Evolutionary conservation across 2,888 invertebrate species (phyloP).

Genomic region (Anodontia alba): DNA sequence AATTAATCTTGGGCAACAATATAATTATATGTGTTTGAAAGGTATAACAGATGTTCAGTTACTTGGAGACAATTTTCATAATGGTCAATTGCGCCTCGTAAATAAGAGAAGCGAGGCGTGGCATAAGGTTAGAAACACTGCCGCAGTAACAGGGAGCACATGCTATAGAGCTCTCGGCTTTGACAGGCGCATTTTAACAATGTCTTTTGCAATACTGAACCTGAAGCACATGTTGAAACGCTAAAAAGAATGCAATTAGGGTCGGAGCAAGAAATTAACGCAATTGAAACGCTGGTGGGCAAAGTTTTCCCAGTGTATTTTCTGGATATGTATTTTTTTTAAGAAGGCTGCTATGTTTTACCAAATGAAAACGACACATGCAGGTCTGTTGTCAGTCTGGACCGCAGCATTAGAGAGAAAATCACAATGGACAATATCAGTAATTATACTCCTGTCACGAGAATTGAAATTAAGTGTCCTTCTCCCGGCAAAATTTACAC

Average conservation of each 20-base stretch:
- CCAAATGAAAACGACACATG: background rate
- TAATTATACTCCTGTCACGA: too few relatives aligned
- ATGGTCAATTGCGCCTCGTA: background rate
- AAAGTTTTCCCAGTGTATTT: conserved; percentile 1
- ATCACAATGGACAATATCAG: too few relatives aligned
- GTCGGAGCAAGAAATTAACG: background rate
- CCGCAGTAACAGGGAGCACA: conserved; percentile 7
- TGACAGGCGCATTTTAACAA: background rate
- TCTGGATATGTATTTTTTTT: background rate
- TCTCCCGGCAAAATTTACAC: conserved; percentile 39
- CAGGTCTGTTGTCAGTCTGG: conserved; percentile 2
- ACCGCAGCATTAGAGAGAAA: background rate
- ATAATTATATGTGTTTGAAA: background rate
- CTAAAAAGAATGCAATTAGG: background rate
- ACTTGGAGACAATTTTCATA: background rate
- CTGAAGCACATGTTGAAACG: background rate
- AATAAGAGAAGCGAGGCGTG: conserved; percentile 1
- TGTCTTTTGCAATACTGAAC: background rate
- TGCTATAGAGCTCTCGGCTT: background rate
- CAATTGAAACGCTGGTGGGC: background rate
- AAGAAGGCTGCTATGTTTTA: conserved; percentile 11
- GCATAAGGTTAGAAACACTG: background rate
- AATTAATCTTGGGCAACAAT: background rate
- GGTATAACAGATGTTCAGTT: background rate
- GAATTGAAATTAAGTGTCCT: conserved; percentile 54